Evolutionary conservation across 1,140 invertebrate genomes (phyloP).

Genomic region (Cyclina sinensis): DNA sequence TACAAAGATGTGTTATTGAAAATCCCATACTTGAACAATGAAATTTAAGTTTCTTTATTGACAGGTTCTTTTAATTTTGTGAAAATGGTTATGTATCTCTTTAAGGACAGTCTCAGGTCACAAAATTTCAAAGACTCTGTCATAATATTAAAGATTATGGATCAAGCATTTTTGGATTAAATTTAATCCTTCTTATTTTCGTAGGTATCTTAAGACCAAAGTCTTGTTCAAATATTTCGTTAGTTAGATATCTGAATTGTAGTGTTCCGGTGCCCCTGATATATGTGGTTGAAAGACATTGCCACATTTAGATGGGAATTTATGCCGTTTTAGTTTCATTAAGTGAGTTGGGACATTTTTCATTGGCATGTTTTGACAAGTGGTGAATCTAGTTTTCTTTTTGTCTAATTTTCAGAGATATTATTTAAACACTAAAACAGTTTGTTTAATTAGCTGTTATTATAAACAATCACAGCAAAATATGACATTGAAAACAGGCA

Average conservation of each 20-base stretch:
- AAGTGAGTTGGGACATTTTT: too few relatives aligned
- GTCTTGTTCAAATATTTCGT: constrained; percentile 6
- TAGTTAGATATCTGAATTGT: background rate
- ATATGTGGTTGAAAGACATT: background rate
- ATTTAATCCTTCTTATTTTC: constrained; percentile 53
- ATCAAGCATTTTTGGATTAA: constrained; percentile 35
- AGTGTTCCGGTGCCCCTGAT: background rate
- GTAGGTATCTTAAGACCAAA: background rate
- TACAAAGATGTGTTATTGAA: constrained; percentile 23
- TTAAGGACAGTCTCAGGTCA: constrained; percentile 34
- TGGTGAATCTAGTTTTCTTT: too few relatives aligned
- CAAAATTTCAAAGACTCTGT: background rate
- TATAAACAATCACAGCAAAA: too few relatives aligned
- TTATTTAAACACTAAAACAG: too few relatives aligned
- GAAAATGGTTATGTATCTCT: background rate
- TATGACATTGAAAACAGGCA: too few relatives aligned
- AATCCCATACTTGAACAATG: constrained; percentile 19
- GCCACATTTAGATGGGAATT: too few relatives aligned
- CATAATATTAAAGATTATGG: constrained; percentile 18
- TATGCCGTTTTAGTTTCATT: too few relatives aligned
- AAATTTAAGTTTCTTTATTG: constrained; percentile 2
- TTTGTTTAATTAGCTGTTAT: too few relatives aligned
- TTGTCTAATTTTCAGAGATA: too few relatives aligned
- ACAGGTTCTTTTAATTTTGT: constrained; percentile 12
- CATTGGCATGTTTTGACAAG: too few relatives aligned